Base-by-base conservation (phyloP, 2,888 invertebrate species). In the Pristionchus fissidentatus region DNA sequence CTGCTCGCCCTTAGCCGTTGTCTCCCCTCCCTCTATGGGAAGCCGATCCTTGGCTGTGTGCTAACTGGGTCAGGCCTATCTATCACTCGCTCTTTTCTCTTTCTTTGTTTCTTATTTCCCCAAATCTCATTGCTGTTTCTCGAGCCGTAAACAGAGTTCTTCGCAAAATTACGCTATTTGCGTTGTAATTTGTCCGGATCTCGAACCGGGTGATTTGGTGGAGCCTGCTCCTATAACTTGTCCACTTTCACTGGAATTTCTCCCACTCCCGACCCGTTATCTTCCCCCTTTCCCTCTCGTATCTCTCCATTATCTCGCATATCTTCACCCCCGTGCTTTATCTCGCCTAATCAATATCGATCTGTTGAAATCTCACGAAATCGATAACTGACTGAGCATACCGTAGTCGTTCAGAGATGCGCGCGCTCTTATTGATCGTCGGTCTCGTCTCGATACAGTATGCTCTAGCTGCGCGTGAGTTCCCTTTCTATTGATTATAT, bases 21-120 rank as follows among this genome's bases (percentile, higher is more conserved):
- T 66, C 62, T 66, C 62, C 38, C 38, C 35, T 32, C 62, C 38
- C 62, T n/a, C 8, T 15, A 10, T 22, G 15, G 62, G 62, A n/a
- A 62, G 22, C 4, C 62, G 62, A 66, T 66, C 62, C 62, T 66
- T 66, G n/a, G n/a, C n/a, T n/a, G n/a, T n/a, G 62, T 66, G 35
- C 62, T 66, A 66, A 66, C 62, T 66, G 38, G 62, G 62, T 66
- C 62, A 66, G 62, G 35, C 75, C 49, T 75, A 52, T 52, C 19
- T 19, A 52, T 52, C 19, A 15, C 13, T 46, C 49, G 29, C 32
- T 49, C 29, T 22, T 35, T 5, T 46, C 75, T 75, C n/a, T 75
- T 26, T 46, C 38, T 8, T 46, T 46, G 19, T 22, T 46, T 75
- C 29, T 43, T 38, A 46, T 38, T 75, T 75, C 26, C 22, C 29